These are phyloP conservation scores for Regulus satrapa DNA, from an alignment of 2,113 vertebrate species.

Conservation along the genomic window DNA sequence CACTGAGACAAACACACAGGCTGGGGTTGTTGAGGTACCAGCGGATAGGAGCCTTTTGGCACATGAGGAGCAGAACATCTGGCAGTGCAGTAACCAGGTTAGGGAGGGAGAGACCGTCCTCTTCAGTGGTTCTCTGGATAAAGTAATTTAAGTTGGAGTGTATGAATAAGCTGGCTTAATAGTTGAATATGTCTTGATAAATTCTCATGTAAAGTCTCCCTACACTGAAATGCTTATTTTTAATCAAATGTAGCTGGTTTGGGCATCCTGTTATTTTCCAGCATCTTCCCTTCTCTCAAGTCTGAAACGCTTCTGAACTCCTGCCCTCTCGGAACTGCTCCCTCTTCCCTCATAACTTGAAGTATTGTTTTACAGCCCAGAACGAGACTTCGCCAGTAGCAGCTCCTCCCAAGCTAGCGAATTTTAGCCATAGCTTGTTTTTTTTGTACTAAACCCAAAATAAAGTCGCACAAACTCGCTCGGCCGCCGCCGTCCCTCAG, in stretches of 20 bases:
- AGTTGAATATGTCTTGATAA: slow-evolving; percentile 3
- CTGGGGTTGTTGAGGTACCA: background rate
- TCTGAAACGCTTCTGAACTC: background rate
- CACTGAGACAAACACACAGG: background rate
- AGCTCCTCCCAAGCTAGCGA: slow-evolving; percentile 55
- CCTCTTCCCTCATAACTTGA: slow-evolving; percentile 21
- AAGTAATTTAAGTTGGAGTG: slow-evolving; percentile 23
- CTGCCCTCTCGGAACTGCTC: slow-evolving; percentile 4
- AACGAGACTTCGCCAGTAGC: slow-evolving; percentile 35
- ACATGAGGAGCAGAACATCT: background rate
- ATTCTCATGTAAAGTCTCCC: slow-evolving; percentile 17
- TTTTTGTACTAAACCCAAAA: slow-evolving; percentile 65
- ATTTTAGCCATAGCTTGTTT: slow-evolving; percentile 38
- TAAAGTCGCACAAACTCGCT: slow-evolving; percentile 44
- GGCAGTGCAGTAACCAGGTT: background rate
- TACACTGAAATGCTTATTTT: background rate
- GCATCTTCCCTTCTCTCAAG: background rate
- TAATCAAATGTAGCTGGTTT: background rate
- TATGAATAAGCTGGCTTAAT: slow-evolving; percentile 55
- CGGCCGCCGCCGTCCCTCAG: background rate
- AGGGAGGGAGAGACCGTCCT: background rate
- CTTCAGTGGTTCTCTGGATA: background rate
- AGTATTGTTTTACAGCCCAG: slow-evolving; percentile 46
- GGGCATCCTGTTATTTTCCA: slow-evolving; percentile 29
- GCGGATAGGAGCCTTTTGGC: background rate